Percentiles rank a stretch among this genome's conserved stretches.
Conservation (phyloP, 2,113 vertebrate genomes). For the Eolophus roseicapilla region DNA sequence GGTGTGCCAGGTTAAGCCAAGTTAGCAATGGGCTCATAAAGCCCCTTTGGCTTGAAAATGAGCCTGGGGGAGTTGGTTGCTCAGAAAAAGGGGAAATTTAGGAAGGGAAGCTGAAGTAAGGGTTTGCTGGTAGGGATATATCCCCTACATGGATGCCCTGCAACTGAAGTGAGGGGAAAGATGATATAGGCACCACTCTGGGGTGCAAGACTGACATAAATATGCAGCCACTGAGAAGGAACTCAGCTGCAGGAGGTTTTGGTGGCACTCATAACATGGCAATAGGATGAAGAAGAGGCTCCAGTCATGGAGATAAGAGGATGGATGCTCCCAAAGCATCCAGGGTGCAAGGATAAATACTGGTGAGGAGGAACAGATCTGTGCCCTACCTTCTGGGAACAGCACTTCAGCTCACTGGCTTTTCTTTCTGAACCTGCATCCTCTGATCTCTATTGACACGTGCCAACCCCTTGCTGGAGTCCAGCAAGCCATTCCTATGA, state of each 20-base stretch:
- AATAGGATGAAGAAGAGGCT: not conserved
- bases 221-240: not conserved
- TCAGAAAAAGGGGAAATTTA: not conserved
- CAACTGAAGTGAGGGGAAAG: not conserved
- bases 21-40: not conserved
- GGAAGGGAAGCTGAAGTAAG: not conserved
- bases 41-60: not conserved
- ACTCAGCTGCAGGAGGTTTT: not conserved
- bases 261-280: not conserved
- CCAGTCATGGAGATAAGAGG: fast-evolving
- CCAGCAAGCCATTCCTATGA: fast-evolving
- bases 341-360: not conserved
- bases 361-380: not conserved
- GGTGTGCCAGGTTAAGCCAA: not conserved
- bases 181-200: not conserved
- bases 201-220: not conserved
- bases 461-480: not conserved
- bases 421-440: not conserved
- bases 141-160: not conserved
- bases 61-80: not conserved
- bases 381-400: not conserved
- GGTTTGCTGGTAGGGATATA: not conserved
- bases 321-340: fast-evolving
- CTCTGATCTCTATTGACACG: too few species aligned
- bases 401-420: not conserved